Percentiles rank a stretch among this genome's conserved stretches.
Conservation (phyloP, 2,113 vertebrate species). For the Diphyllodes magnificus region DNA sequence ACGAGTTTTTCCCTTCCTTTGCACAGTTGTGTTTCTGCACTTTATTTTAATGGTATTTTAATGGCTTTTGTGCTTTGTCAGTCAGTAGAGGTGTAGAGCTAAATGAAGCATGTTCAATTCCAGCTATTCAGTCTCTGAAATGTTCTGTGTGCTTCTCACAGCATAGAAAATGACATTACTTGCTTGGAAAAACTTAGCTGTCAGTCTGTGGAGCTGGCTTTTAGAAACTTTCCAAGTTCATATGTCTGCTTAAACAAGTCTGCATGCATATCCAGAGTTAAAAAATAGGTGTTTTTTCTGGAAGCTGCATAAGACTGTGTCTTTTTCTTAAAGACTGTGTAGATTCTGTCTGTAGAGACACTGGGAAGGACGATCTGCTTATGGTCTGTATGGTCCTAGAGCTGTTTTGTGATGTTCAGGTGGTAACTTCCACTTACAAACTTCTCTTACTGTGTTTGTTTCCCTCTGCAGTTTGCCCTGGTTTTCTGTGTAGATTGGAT, state of each 20-base stretch:
- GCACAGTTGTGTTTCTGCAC: neutral
- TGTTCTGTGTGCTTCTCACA: neutral
- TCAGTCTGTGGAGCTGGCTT: neutral
- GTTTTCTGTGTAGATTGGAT: neutral
- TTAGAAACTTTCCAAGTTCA: neutral
- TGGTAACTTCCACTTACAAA: neutral
- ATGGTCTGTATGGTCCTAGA: neutral
- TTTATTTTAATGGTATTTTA: neutral
- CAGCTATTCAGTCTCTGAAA: neutral
- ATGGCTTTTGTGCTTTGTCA: neutral
- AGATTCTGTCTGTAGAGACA: neutral
- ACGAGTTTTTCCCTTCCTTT: neutral
- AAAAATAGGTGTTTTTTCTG: neutral
- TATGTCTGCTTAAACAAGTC: neutral
- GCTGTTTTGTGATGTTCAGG: neutral
- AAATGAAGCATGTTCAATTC: neutral
- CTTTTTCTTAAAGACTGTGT: neutral
- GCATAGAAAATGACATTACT: neutral
- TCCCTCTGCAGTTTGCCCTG: neutral
- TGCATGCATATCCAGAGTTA: neutral
- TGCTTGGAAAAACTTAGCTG: neutral
- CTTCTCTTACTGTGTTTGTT: neutral
- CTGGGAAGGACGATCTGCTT: fast-evolving
- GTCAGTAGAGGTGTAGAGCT: neutral
- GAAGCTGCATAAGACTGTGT: neutral